Conservation (phyloP, 2,113 vertebrate species). For the Cottus gobio region DNA sequence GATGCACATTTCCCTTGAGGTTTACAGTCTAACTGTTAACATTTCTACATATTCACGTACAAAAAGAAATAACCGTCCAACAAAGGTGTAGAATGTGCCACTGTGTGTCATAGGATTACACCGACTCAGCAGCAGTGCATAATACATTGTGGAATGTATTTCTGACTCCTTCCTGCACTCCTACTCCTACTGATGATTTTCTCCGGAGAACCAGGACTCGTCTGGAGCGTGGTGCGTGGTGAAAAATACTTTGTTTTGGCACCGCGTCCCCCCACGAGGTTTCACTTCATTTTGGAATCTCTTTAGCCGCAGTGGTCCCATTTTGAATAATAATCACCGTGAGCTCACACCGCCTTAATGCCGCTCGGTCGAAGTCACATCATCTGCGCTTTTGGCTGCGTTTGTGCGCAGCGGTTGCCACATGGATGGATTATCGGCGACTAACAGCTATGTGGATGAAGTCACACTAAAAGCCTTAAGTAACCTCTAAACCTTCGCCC, state of each 20-base stretch:
- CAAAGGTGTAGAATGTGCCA: constrained; percentile 39
- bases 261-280: constrained; percentile 14
- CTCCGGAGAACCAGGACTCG: constrained; percentile 45
- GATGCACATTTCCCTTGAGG: not conserved
- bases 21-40: not conserved
- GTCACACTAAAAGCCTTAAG: constrained; percentile 49
- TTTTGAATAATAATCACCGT: constrained; percentile 53
- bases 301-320: constrained; percentile 16
- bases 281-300: constrained; percentile 39
- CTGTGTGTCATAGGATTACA: constrained; percentile 63
- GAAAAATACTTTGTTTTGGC: constrained; percentile 23
- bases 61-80: constrained; percentile 4
- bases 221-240: constrained; percentile 12
- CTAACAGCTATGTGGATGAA: constrained; percentile 62
- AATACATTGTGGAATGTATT: constrained; percentile 62
- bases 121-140: constrained; percentile 55
- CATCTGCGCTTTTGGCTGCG: constrained; percentile 60
- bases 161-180: constrained; percentile 55
- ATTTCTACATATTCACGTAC: not conserved
- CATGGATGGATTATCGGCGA: constrained; percentile 61
- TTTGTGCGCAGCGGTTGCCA: constrained; percentile 43
- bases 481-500: constrained; percentile 48
- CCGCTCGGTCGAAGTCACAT: constrained; percentile 44
- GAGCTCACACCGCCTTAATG: constrained; percentile 17
- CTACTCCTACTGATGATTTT: constrained; percentile 62